Base-by-base conservation (phyloP, 2,797 vertebrate genomes). In the Lutjanus argentimaculatus region DNA sequence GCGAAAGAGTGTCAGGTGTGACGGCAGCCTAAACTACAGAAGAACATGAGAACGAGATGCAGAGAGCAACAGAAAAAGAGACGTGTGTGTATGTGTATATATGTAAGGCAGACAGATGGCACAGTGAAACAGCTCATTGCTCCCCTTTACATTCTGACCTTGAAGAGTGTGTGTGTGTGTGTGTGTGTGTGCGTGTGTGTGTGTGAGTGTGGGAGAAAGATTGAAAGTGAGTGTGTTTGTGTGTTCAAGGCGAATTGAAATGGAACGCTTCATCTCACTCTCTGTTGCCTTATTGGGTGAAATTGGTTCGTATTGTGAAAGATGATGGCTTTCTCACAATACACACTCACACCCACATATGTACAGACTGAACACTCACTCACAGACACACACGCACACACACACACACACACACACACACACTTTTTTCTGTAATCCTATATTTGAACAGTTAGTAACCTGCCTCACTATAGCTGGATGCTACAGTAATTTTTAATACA, bases 71-170 rank as follows among this genome's bases (percentile, higher is more conserved):
- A 13, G 8, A 48, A 57, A 64, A 21, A 22, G 21, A 78, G 36
- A 45, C 25, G n/a, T n/a, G 25, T 10, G 25, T 40, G 30, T 40
- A 6, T 57, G 48, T 42, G 71, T 74, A 61, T 49, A 55, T 46
- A 42, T n/a, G 22, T 19, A 15, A 68, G 51, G 53, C 65, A 56
- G 75, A 83, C 77, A 75, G 85, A 91, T 83, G 85, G 82, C 16
- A 42, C 36, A 48, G 63, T 57, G 83, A 82, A 77, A 84, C 58
- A 69, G 63, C 72, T 85, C 77, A 85, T 77, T 77, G 85, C 71
- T 62, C 67, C 43, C 25, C 64, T 80, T 82, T 76, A 67, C 62
- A 74, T 85, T 66, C 22, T 84, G 83, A 84, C 83, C 81, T 87
- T 84, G 85, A 78, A 40, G 56, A 62, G 61, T 52, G 46, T 79